Conservation (phyloP, 2,888 invertebrate genomes). For the Drosophila mimica region DNA sequence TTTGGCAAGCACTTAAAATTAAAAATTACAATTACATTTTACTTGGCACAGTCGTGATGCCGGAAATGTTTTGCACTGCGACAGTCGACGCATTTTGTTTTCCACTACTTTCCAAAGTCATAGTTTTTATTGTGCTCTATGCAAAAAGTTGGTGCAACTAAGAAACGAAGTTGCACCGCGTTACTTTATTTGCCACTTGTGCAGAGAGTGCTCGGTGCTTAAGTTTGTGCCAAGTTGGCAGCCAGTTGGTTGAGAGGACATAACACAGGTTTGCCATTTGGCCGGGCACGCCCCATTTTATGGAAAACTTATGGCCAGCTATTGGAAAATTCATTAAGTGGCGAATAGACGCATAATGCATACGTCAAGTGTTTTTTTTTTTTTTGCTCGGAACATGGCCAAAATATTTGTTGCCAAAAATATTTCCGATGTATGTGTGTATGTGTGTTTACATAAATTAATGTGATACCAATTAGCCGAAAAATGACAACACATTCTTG, state of each 20-base stretch:
- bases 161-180: constrained; percentile 34
- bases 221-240: constrained; percentile 61
- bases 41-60: constrained; percentile 57
- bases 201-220: constrained; percentile 17
- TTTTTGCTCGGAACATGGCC: constrained; percentile 17
- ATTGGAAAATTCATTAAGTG: constrained; percentile 72
- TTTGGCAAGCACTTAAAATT: constrained; percentile 78
- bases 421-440: not conserved
- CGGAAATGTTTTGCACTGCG: constrained; percentile 56
- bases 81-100: constrained; percentile 55
- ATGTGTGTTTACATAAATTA: constrained; percentile 30
- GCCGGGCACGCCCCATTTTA: constrained; percentile 28
- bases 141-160: constrained; percentile 40
- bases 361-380: not conserved
- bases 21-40: constrained; percentile 79
- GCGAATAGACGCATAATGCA: constrained; percentile 74
- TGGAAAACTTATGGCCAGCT: constrained; percentile 34
- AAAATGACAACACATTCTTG: constrained; percentile 30
- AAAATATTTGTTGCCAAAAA: constrained; percentile 47
- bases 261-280: constrained; percentile 75
- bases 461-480: constrained; percentile 55
- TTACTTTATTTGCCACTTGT: constrained; percentile 72
- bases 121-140: not conserved
- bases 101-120: constrained; percentile 20
- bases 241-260: constrained; percentile 33